A percentile compares a stretch with the other conserved stretches of the same genome.
These are phyloP conservation scores for Odontesthes bonariensis DNA, from an alignment of 2,113 vertebrate species.

Conservation along the genomic window DNA sequence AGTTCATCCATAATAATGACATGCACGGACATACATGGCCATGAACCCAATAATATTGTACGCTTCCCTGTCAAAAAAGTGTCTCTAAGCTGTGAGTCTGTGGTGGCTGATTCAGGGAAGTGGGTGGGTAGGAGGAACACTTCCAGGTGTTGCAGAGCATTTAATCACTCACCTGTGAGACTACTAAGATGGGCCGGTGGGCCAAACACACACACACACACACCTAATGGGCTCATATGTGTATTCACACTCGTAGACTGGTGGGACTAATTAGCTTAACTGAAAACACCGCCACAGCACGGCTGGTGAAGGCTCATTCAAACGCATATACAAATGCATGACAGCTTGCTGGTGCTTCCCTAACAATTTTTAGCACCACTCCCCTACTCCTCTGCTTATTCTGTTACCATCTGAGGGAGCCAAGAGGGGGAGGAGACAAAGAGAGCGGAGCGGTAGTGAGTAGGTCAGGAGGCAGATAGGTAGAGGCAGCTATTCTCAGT, in stretches of 20 bases:
- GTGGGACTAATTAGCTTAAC: slow-evolving; percentile 77
- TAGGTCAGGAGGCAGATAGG: slow-evolving; percentile 49
- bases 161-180: slow-evolving; percentile 76
- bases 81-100: background rate
- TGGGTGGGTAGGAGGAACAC: slow-evolving; percentile 35
- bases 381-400: slow-evolving; percentile 8
- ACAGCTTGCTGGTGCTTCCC: slow-evolving; percentile 39
- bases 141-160: slow-evolving; percentile 72
- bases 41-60: no score
- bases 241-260: slow-evolving; percentile 24
- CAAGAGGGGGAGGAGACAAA: slow-evolving; percentile 14
- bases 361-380: slow-evolving; percentile 37
- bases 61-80: background rate
- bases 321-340: slow-evolving; percentile 40
- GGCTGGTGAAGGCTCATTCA: slow-evolving; percentile 44
- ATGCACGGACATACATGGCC: no score
- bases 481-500: slow-evolving; percentile 46
- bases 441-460: slow-evolving; percentile 26
- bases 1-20: no score
- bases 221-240: background rate
- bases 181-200: slow-evolving; percentile 49
- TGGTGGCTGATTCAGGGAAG: slow-evolving; percentile 33
- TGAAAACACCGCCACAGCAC: slow-evolving; percentile 38
- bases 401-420: slow-evolving; percentile 29
- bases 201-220: slow-evolving; percentile 23